Base-by-base conservation (phyloP, 92 coral and sea anemone species). In the Zoanthus solanderi region DNA sequence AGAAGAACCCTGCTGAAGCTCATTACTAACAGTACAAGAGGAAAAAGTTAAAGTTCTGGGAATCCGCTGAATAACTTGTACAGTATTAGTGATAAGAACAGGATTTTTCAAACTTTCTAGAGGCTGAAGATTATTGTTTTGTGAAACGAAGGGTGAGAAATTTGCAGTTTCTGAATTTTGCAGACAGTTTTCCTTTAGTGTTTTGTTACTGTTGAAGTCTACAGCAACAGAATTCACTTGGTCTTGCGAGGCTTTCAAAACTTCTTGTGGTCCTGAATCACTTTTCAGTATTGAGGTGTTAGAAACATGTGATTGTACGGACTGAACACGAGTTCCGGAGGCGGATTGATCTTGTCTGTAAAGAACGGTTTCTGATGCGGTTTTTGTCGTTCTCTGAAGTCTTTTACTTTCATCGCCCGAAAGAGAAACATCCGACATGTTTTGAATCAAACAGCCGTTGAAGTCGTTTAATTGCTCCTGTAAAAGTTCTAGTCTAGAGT, bases 61-160 rank as follows among this genome's bases (percentile, higher is more conserved):
- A 10, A 75, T 63, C 15, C 85, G 75, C 2, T 81, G 15, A 48
- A 81, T 44, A 9, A 81, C 85, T 28, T 81, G 85, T 44, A 81
- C 85, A 23, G 85, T 81, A 15, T 81, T 81, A 23, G 75, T 81
- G 7, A 65, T 81, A 1, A 50, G 23, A 42, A 16, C 17, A 66
- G 85, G 13, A 4, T 66, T 31, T 3, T 66, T 50, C 46, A 16
- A 23, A 11, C 11, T 65, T 47, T 81, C 76, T 1, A 13, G 23
- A 28, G 31, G 23, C 29, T 37, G 84, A 53, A 7, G 17, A 79
- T 14, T 30, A 30, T 23, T 45, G 23, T 81, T 66, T 30, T 47
- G n/a, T 52, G 63, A 18, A 2, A 4, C 28, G 60, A 16, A 54
- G 2, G 11, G 9, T 8, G 13, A n/a, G 13, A 14, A 71, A 45